Evolutionary conservation across 1,140 invertebrate species (phyloP), one percentile per base, ranked within the genome.

Genomic region (Hypsibius dujardini): DNA sequence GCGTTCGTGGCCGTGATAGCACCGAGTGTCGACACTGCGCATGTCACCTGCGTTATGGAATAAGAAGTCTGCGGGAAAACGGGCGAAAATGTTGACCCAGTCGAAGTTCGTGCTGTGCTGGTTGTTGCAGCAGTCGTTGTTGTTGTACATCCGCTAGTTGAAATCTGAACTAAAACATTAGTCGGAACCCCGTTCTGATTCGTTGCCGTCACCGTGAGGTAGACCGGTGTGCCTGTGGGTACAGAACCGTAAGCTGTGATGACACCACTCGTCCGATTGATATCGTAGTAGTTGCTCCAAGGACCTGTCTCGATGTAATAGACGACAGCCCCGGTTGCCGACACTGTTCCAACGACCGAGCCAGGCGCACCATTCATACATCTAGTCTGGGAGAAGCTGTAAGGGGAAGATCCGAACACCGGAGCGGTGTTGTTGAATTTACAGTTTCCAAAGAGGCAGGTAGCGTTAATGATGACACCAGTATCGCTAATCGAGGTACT

Each of bases 241-340:
- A 56, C 50, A 56, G 50, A 7, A n/a, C 50, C 50, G 7, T 7
- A 7, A 56, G 7, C n/a, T 7, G 50, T 56, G 50, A 56, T 56
- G 50, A 56, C 50, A 56, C 50, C 50, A 7, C 7, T 56, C 7
- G 50, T n/a, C 7, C 7, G n/a, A n/a, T 56, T 56, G 7, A 56
- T 56, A n/a, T 7, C n/a, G n/a, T 7, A 56, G 50, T 56, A 56
- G 50, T 56, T 56, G n/a, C 7, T 7, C 50, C 50, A 56, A n/a
- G 50, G 7, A n/a, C 50, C 50, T 7, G 50, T 56, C n/a, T 56
- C 28, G 12, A 71, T 56, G 2, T 28, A 71, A 56, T 70, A 71
- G 28, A n/a, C 56, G 42, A 59, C 67, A 69, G 46, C n/a, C 3
- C 45, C 45, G 62, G 3, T 67, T 12, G 62, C 62, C 62, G 42